Base-by-base conservation (phyloP, 2,888 invertebrate species). In the Palloptera scutellata region DNA sequence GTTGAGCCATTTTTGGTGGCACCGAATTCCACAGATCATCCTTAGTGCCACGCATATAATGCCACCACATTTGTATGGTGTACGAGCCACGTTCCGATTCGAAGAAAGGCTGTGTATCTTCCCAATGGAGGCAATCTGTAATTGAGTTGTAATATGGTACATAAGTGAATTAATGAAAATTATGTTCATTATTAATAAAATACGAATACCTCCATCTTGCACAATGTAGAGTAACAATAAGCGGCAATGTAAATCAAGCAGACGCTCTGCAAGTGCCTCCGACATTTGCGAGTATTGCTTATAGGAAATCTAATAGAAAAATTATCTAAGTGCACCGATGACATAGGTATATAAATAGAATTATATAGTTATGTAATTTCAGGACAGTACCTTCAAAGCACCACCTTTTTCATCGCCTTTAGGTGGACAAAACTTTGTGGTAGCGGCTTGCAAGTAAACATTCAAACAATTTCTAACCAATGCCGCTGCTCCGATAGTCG, bases 41-140 rank as follows among this genome's bases (percentile, higher is more conserved):
- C 78, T 89, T 90, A 48, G 92, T 92, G 5, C 93, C 94, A 90
- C 77, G 66, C 85, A 94, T 92, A 78, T 94, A 94, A 20, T 93
- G 87, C 92, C 94, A 93, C 94, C 94, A 94, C 88, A 94, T 94
- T 79, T 94, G 94, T 70, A 94, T 89, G 1, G 92, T 91, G 52
- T 92, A 94, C 3, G 94, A 92, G 3, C 93, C 93, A 13, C 92
- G 86, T 79, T 92, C 92, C 0, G 89, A 89, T 81, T 91, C 91
- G 75, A 90, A 91, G 76, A 91, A 91, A 0, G 89, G 86, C 0
- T 86, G 85, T 53, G 87, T 87, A 68, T 88, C 89, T 73, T 92
- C 90, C 88, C 93, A 93, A 70, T 91, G 89, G 48, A 94, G 86
- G 0, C 92, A 92, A 42, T 93, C 93, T 0, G 92, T 90, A 30